phyloP scores from a whole-genome alignment of 2,888 invertebrate species.

The Eupithecia inturbata region DNA sequence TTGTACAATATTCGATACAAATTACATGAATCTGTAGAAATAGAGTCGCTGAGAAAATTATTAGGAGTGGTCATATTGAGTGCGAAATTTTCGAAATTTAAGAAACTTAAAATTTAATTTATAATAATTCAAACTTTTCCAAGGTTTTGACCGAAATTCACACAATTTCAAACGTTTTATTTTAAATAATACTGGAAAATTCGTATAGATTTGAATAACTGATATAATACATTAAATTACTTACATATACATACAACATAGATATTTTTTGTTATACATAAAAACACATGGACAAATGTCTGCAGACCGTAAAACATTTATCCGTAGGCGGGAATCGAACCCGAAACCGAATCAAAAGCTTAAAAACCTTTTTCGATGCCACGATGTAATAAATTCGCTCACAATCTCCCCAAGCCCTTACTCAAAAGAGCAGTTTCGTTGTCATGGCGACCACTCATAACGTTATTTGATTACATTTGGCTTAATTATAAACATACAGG shows the following conservation, averaged over 20 bases:
- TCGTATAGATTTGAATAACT: too few relatives aligned
- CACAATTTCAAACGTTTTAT: too few relatives aligned
- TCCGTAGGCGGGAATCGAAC: neutral
- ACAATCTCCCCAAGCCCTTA: slow-evolving; percentile 34
- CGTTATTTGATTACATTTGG: slow-evolving; percentile 51
- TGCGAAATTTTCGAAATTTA: neutral
- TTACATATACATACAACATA: too few relatives aligned
- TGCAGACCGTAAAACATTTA: neutral
- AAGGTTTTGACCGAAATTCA: too few relatives aligned
- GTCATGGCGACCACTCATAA: slow-evolving; percentile 41
- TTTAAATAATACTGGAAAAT: too few relatives aligned
- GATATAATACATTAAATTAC: too few relatives aligned
- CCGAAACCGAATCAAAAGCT: neutral
- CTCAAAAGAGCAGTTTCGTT: slow-evolving; percentile 46
- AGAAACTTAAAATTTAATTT: too few relatives aligned
- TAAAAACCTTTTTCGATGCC: neutral
- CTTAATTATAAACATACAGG: slow-evolving; percentile 33
- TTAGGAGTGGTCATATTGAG: slow-evolving; percentile 21
- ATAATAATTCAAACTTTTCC: too few relatives aligned
- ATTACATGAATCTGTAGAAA: slow-evolving; percentile 55
- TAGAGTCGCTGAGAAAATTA: slow-evolving; percentile 46
- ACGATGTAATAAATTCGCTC: slow-evolving; percentile 16
- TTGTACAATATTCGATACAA: slow-evolving; percentile 49
- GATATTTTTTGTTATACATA: too few relatives aligned
- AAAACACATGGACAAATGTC: neutral